Conservation (phyloP, 2,888 invertebrate species). For the Melolontha melolontha region DNA sequence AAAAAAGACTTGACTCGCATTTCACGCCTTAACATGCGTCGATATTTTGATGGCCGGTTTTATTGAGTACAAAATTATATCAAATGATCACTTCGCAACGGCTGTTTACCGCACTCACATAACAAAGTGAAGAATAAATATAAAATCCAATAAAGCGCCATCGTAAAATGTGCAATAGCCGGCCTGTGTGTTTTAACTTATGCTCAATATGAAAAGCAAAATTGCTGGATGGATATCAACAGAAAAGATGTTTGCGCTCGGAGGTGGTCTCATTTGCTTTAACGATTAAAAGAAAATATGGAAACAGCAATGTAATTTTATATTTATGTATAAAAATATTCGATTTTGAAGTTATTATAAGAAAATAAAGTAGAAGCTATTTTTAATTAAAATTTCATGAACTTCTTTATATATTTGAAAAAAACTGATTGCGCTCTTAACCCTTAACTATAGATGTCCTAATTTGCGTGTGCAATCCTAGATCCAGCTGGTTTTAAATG, state of each 20-base stretch:
- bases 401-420: no score
- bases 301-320: no score
- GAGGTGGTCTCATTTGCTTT: no score
- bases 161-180: constrained; percentile 21
- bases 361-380: no score
- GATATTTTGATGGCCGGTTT: constrained; percentile 29
- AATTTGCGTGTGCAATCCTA: no score
- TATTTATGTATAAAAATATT: no score
- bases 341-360: no score
- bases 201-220: background rate
- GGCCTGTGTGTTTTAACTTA: constrained; percentile 5
- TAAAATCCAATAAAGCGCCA: constrained; percentile 12
- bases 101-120: constrained; percentile 29
- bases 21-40: constrained; percentile 30
- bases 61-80: constrained; percentile 32
- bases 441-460: no score
- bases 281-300: no score
- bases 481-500: no score
- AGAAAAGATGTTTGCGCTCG: background rate
- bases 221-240: background rate
- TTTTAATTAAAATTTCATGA: no score
- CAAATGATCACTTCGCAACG: constrained; percentile 33
- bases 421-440: no score
- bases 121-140: constrained; percentile 26
- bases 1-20: constrained; percentile 22